phyloP scores from a whole-genome alignment of 2,888 invertebrate genomes.

The Drosophila picticornis region DNA sequence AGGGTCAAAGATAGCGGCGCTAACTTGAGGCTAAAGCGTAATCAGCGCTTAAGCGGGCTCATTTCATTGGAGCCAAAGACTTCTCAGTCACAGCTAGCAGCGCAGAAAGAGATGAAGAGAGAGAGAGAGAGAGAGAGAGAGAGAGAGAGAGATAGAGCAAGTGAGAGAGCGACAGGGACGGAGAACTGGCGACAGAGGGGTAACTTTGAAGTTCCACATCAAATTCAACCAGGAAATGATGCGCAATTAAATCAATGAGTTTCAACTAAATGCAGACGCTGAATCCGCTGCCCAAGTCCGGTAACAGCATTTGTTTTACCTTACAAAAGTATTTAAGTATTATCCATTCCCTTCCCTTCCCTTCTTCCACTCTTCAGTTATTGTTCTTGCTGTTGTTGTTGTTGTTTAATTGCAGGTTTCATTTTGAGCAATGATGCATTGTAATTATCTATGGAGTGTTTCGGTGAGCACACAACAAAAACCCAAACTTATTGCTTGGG shows the following conservation, averaged over 20 bases:
- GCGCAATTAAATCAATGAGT: constrained; percentile 84
- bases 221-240: constrained; percentile 85
- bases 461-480: constrained; percentile 16
- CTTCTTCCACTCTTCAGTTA: constrained; percentile 17
- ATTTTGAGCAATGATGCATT: constrained; percentile 54
- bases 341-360: constrained; percentile 21
- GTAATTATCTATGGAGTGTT: constrained; percentile 63
- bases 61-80: constrained; percentile 64
- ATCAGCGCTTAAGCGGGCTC: constrained; percentile 71
- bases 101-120: constrained; percentile 5
- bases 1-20: constrained; percentile 57
- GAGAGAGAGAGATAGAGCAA: neutral
- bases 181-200: neutral
- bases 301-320: constrained; percentile 38
- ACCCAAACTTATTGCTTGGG: neutral
- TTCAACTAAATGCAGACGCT: constrained; percentile 62
- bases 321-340: constrained; percentile 44
- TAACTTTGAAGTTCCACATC: constrained; percentile 68
- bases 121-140: constrained; percentile 7
- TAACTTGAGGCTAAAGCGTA: constrained; percentile 73
- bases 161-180: neutral
- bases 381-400: constrained; percentile 27
- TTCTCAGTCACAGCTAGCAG: constrained; percentile 1
- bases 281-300: constrained; percentile 33
- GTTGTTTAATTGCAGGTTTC: constrained; percentile 67